Evolutionary conservation across 2,113 vertebrate genomes (phyloP), one percentile per base, ranked within the genome.

Genomic region (Silurus glanis): DNA sequence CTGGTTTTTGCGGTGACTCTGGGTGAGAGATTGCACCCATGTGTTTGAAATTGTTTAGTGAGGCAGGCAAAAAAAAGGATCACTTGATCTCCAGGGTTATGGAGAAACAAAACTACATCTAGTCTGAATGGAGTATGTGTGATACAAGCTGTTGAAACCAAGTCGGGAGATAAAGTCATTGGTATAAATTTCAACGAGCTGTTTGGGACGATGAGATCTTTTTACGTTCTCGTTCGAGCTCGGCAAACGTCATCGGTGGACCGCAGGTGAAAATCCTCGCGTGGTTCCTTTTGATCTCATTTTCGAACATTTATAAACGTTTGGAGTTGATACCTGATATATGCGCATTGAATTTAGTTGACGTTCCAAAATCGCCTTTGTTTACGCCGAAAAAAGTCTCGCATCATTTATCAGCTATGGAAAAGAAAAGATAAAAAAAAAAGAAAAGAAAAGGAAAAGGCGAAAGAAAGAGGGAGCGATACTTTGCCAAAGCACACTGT

Each of bases 1-100:
- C 90, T 93, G 28, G 28, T 14, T 93, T 94, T 90, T 92, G 90
- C 88, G 91, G 91, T 92, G 92, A 93, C 89, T 89, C 58, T 82
- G 87, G 84, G 89, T 91, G 84, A 85, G 90, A 93, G 95, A 92
- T 94, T 92, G 90, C 64, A 89, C 83, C 90, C 96, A 97, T 95
- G 95, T 97, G 95, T 94, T 94, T 92, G 87, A 91, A 93, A 95
- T 95, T 95, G 90, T 87, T 86, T 82, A 74, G 85, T 80, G 86
- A 88, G 83, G 87, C 88, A 88, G 91, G 91, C 87, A 28, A 45
- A 83, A 91, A 91, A 85, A 85, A 55, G 88, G 37, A 51, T 88
- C 89, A 86, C 90, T 91, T 89, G 82, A 93, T 92, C 87, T 91
- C 88, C 72, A 53, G 74, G 83, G 81, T 90, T 90, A 88, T 86